Percentiles rank a stretch among this genome's conserved stretches.
Conservation (phyloP, 2,113 vertebrate genomes). For the Nycticryphes semicollaris region DNA sequence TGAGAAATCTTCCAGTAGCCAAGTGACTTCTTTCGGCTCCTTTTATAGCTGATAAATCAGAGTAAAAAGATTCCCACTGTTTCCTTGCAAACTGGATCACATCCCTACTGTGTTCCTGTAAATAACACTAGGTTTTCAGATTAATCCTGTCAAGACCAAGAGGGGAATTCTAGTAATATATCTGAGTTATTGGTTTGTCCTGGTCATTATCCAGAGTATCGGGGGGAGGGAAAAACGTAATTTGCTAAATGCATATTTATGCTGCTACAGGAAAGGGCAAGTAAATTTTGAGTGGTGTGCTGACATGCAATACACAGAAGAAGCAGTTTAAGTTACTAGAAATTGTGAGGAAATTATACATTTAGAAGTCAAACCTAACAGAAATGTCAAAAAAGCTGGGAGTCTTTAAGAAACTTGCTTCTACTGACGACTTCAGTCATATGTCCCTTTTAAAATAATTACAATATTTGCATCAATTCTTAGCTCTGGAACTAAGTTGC, state of each 20-base stretch:
- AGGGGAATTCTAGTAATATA: not conserved
- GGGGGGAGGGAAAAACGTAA: rapidly evolving
- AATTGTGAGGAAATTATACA: not conserved
- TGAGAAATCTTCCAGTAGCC: not conserved
- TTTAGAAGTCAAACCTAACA: not conserved
- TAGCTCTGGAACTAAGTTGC: not conserved
- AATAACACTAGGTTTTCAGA: not conserved
- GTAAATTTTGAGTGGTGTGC: not conserved
- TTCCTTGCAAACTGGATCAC: not conserved
- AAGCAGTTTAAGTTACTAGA: not conserved
- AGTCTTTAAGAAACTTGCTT: not conserved
- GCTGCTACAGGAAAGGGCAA: not conserved
- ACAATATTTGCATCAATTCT: not conserved
- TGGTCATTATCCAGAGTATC: not conserved
- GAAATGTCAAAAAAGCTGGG: not conserved
- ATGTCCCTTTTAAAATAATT: not conserved
- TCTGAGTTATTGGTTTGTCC: not conserved
- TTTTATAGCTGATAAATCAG: not conserved
- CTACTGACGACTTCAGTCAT: not conserved
- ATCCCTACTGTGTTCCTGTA: not conserved
- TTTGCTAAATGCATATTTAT: not conserved
- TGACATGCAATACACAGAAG: not conserved
- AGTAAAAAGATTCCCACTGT: not conserved
- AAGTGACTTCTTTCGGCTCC: not conserved
- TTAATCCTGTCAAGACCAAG: not conserved